phyloP scores from a whole-genome alignment of 1,140 invertebrate species.

The Zaprionus capensis region DNA sequence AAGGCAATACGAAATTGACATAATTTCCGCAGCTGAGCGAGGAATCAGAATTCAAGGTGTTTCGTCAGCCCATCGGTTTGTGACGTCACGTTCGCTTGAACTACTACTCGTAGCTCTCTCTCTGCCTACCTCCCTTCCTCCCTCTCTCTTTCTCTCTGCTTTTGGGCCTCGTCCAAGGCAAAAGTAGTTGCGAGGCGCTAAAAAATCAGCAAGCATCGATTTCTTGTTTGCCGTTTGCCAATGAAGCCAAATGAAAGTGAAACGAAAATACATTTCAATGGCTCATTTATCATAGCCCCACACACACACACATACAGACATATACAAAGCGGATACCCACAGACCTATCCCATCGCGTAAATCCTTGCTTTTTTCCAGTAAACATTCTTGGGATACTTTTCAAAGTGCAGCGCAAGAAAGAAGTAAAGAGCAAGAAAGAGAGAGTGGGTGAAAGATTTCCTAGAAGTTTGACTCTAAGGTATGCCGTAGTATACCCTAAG shows the following conservation, averaged over 20 bases:
- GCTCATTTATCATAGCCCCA: conserved; percentile 63
- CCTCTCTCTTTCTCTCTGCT: background rate
- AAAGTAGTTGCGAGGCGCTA: conserved; percentile 5
- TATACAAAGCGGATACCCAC: background rate
- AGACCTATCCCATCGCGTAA: background rate
- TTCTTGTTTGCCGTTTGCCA: conserved; percentile 34
- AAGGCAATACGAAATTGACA: conserved; percentile 7
- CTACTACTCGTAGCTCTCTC: background rate
- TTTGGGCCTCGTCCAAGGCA: background rate
- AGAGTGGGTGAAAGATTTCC: background rate
- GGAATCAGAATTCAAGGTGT: conserved; percentile 4
- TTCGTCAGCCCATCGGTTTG: background rate
- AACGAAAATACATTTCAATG: conserved; percentile 72
- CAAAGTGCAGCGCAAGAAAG: background rate
- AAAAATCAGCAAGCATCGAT: conserved; percentile 52
- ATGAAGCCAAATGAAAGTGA: conserved; percentile 64
- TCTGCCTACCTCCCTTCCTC: background rate
- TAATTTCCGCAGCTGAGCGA: conserved; percentile 9
- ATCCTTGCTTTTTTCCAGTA: background rate
- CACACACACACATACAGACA: conserved; percentile 8
- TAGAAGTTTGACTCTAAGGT: background rate
- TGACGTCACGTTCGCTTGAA: background rate
- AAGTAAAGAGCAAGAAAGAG: background rate
- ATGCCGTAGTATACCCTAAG: background rate
- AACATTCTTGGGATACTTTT: background rate